Base-by-base conservation (phyloP, 2,797 vertebrate genomes). In the Phrynocephalus vlangalii region DNA sequence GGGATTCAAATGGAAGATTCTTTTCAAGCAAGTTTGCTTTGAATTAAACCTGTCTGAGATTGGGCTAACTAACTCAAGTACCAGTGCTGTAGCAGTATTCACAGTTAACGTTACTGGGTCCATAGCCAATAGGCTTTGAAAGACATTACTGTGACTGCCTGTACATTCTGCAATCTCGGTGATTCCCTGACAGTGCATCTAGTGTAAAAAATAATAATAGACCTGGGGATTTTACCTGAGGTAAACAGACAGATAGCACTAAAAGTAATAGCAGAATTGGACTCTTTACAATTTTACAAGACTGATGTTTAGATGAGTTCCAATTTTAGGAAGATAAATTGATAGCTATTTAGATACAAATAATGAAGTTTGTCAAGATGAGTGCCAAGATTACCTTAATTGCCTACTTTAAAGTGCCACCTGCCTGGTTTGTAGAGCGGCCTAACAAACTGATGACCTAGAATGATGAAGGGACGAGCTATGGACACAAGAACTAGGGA, bases 381-480 rank as follows among this genome's bases (percentile, higher is more conserved):
- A 66, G 22, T 77, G 22, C 30, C 71, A 78, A 81, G 79, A 85
- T 63, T 63, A 63, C 60, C 24, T 82, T 84, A 33, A 82, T 82
- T 84, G 79, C 71, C 63, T 89, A 79, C 75, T 86, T 63, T 76
- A 71, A 80, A 82, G 30, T 5, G 1, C 26, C 0, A 70, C 89
- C 67, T 82, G 91, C 44, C n/a, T 78, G 84, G 78, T 86, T 85
- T 89, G 66, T 15, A 91, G 50, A 85, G 75, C n/a, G 33, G 63
- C 48, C 16, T 6, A 79, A 20, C 86, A 75, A 86, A 67, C 13
- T 72, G 56, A 70, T 48, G 71, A 67, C 9, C 68, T 86, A 30
- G 28, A 75, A 4, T 73, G 52, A 52, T 75, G 6, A 63, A 63
- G 18, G 18, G 60, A 81, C 10, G 60, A 24, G 22, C 52, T 77